Base-by-base conservation (phyloP, 1,140 invertebrate species). In the Himalopsyche phryganea region DNA sequence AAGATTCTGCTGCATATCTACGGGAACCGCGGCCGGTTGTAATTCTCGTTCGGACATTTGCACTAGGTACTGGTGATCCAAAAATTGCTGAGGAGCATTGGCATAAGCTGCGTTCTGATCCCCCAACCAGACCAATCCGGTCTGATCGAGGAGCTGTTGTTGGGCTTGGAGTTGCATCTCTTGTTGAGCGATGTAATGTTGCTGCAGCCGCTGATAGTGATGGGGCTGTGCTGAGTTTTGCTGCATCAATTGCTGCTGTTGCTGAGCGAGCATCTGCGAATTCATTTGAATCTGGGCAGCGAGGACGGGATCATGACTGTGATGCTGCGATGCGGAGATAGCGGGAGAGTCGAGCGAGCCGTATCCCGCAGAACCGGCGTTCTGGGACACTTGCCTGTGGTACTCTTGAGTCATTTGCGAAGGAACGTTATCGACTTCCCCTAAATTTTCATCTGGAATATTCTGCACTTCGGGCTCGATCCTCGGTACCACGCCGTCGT, bases 171-270 rank as follows among this genome's bases (percentile, higher is more conserved):
- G 50, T 55, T 76, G 72, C 35, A 74, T 65, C 66, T 78, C 74
- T 58, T 80, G 77, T 49, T 79, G 77, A 0, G 72, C 70, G 28
- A 78, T 63, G 60, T 71, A 73, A 28, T 58, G 63, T 58, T 79
- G 75, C 51, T 78, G 76, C 33, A 51, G 38, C 42, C 78, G 78
- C 47, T 79, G 75, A 20, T 74, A 64, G 40, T 73, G 75, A 33
- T 73, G 66, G 9, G 75, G 69, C 19, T 80, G 80, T 38, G 80
- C 79, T 11, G 74, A 71, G 18, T 74, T 76, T 17, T 79, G 69
- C 10, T 76, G 77, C 57, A 80, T 80, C 1, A 72, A 70, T 14
- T 78, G 78, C 59, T 73, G 72, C 58, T 73, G 74, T 14, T 76
- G 57, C 56, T 77, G 75, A 60, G 71, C 66, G 9, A 77, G 61